Conservation (phyloP, 2,113 vertebrate species). For the Ciconia boyciana region DNA sequence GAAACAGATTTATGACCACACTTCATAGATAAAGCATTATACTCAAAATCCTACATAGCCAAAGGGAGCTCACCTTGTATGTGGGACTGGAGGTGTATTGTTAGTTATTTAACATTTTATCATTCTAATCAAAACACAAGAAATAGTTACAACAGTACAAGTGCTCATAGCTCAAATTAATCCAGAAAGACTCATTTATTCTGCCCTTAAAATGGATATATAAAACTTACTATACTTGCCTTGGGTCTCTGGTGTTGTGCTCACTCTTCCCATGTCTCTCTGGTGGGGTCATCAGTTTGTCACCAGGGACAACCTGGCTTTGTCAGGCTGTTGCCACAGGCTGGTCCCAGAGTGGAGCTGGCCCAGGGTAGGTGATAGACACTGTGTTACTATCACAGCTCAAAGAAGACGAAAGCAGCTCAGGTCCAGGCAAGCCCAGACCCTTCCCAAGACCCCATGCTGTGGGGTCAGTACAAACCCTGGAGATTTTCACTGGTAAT, state of each 20-base stretch:
- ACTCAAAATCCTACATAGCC: background rate
- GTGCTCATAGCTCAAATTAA: background rate
- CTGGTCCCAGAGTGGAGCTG: background rate
- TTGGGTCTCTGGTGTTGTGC: background rate
- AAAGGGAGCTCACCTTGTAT: background rate
- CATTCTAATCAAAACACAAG: background rate
- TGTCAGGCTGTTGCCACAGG: background rate
- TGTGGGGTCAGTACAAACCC: background rate
- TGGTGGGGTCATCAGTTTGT: background rate
- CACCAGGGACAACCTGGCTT: background rate
- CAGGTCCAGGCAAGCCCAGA: background rate
- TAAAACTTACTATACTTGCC: rapidly evolving
- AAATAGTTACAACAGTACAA: background rate
- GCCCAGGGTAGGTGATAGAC: background rate
- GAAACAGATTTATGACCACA: background rate
- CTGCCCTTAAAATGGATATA: background rate
- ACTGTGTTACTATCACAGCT: background rate
- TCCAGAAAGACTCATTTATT: background rate
- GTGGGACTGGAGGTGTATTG: background rate
- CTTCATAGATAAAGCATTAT: background rate
- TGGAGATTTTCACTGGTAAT: background rate
- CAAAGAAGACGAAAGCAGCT: background rate
- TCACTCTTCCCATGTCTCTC: background rate
- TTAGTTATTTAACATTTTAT: background rate
- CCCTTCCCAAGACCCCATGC: rapidly evolving